Evolutionary conservation across 2,888 invertebrate species (phyloP), one percentile per base, ranked within the genome.

Genomic region (Tineola bisselliella): DNA sequence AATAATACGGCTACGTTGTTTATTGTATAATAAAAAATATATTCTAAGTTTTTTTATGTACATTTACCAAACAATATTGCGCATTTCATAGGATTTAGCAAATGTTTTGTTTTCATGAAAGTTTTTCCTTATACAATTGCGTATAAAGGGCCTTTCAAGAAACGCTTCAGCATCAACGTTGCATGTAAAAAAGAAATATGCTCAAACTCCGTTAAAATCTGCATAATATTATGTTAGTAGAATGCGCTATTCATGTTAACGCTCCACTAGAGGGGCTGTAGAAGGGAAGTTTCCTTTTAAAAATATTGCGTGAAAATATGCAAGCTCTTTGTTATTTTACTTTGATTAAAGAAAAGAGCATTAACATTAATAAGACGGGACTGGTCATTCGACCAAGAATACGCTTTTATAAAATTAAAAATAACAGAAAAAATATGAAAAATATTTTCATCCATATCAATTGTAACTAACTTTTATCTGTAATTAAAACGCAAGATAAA

Each of bases 291-390:
- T 77, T 77, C 68, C 74, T 73, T 72, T 56, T 73, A 64, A 70
- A 75, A 76, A 74, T 72, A 70, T 72, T 71, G 74, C 74, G 73
- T 75, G 73, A 70, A 70, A 73, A 70, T 66, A 70, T 71, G 69
- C 58, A 33, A 58, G 58, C 58, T 31, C 33, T 33, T 33, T 58
- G 58, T 58, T 58, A 58, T 58, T 58, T 58, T 33, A 33, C 56
- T 33, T 13, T n/a, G 33, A 33, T 25, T 25, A 30, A 58, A 33
- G 15, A 58, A 58, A 58, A 33, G 54, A 54, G 54, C 54, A 54
- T 19, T 54, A 25, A n/a, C n/a, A n/a, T n/a, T n/a, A n/a, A n/a
- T n/a, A n/a, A 54, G 25, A 18, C 13, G 18, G 8, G 54, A 18
- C 17, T 25, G 54, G 3, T 12, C n/a, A 12, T 54, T 54, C 54